Conservation (phyloP, 2,888 invertebrate genomes). For the Zaprionus bogoriensis region DNA sequence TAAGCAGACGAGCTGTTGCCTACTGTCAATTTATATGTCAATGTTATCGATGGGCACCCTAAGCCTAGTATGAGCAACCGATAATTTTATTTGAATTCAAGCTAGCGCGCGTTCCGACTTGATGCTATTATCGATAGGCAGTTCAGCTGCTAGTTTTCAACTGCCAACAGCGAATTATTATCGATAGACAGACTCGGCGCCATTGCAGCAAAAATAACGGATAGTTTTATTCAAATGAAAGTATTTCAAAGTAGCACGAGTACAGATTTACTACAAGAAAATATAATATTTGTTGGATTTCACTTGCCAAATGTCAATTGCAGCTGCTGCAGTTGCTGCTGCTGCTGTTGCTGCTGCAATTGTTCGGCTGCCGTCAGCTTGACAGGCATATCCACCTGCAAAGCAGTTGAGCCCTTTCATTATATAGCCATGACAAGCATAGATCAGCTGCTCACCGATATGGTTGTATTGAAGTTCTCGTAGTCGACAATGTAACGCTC, state of each 20-base stretch:
- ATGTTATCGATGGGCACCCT: slow-evolving; percentile 1
- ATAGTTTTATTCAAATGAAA: background rate
- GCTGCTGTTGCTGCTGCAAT: slow-evolving; percentile 24
- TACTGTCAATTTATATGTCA: background rate
- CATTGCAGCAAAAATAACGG: too few relatives aligned
- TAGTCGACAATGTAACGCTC: slow-evolving; percentile 84
- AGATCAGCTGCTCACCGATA: slow-evolving; percentile 63
- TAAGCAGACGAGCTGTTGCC: background rate
- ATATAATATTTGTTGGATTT: background rate
- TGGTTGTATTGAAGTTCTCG: slow-evolving; percentile 81
- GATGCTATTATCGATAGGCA: too few relatives aligned
- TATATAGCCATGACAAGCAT: background rate
- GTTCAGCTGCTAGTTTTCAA: too few relatives aligned
- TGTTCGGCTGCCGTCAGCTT: slow-evolving; percentile 32
- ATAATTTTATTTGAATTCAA: too few relatives aligned
- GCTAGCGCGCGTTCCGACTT: too few relatives aligned
- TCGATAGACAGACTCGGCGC: too few relatives aligned
- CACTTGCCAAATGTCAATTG: slow-evolving; percentile 11
- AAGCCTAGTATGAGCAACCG: too few relatives aligned
- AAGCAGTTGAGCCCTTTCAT: background rate
- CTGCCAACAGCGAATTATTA: too few relatives aligned
- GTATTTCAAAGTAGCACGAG: background rate
- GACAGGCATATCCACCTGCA: slow-evolving; percentile 22
- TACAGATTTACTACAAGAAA: background rate
- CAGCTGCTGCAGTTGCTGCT: slow-evolving; percentile 12